Base-by-base conservation (phyloP, 2,888 invertebrate species). In the Pyrrhosoma nymphula region DNA sequence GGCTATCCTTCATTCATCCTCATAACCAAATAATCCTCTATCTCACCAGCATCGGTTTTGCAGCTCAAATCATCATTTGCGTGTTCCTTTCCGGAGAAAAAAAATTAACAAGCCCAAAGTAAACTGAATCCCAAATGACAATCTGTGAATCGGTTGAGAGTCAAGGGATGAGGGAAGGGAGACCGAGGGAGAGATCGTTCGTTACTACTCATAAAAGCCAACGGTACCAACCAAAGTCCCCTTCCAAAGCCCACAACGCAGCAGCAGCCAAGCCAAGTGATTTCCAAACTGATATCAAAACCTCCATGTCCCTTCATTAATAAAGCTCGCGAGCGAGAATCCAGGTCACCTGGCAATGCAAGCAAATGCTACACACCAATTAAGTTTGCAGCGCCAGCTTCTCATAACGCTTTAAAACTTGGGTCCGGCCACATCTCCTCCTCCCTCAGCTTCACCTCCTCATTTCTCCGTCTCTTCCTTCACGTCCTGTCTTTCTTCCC, bases 291-390 rank as follows among this genome's bases (percentile, higher is more conserved):
- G 89, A 89, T 89, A 55, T 55, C 89, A 89, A 89, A 89, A 47
- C 93, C 30, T 93, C 26, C 47, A 26, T 69, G 75, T 47, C 47
- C 69, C 93, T 75, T 93, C 69, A 93, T 93, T 93, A 93, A 93
- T 93, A 69, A 93, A 93, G 69, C 63, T 93, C 93, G 63, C 75
- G 82, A 75, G 69, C 69, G 69, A 60, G 60, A 93, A 93, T 93
- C 93, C 47, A 47, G 69, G 69, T 93, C 93, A 93, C 63, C 93
- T 93, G 69, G 89, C 93, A 75, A 93, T 69, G 47, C 89, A 89
- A 89, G 89, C 89, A 89, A 89, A 89, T 89, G 89, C 89, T 89
- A 89, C 89, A 89, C 89, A 89, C 89, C 89, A 89, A 89, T 89
- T 89, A 47, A 89, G 89, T 89, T 89, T 89, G 89, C 89, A 89